These are phyloP conservation scores for Tipula lateralis DNA, from an alignment of 2,888 invertebrate genomes.

Conservation along the genomic window DNA sequence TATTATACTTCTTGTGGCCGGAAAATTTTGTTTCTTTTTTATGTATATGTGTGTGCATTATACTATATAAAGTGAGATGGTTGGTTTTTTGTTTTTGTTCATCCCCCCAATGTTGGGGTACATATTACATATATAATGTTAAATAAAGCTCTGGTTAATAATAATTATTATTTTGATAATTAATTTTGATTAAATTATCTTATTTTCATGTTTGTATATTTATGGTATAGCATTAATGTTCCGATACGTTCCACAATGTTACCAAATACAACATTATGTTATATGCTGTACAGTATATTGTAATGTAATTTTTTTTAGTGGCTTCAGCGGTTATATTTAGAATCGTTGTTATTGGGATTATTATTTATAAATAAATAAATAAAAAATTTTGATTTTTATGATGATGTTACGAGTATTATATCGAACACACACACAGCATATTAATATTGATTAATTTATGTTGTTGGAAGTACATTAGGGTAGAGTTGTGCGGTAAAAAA, in stretches of 20 bases:
- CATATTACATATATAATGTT: not conserved
- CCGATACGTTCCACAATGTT: not conserved
- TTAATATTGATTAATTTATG: not conserved
- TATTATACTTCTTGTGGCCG: not conserved
- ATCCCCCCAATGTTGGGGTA: not conserved
- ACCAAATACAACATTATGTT: not conserved
- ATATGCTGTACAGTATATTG: not conserved
- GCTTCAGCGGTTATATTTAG: not conserved
- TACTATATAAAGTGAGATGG: not conserved
- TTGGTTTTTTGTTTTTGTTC: not conserved
- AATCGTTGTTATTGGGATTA: not conserved
- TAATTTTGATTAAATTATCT: not conserved
- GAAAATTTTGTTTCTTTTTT: not conserved
- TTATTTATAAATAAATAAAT: not conserved
- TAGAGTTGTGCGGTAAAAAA: too few relatives aligned
- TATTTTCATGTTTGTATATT: not conserved
- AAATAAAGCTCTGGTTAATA: not conserved
- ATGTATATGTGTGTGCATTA: not conserved
- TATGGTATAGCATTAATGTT: not conserved
- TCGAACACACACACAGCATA: not conserved
- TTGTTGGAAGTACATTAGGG: too few relatives aligned
- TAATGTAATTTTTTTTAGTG: not conserved
- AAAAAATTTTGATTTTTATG: not conserved
- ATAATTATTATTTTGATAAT: not conserved
- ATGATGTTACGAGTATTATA: not conserved